Evolutionary conservation across 2,113 vertebrate species (phyloP).

Genomic region (Nothobranchius furzeri): DNA sequence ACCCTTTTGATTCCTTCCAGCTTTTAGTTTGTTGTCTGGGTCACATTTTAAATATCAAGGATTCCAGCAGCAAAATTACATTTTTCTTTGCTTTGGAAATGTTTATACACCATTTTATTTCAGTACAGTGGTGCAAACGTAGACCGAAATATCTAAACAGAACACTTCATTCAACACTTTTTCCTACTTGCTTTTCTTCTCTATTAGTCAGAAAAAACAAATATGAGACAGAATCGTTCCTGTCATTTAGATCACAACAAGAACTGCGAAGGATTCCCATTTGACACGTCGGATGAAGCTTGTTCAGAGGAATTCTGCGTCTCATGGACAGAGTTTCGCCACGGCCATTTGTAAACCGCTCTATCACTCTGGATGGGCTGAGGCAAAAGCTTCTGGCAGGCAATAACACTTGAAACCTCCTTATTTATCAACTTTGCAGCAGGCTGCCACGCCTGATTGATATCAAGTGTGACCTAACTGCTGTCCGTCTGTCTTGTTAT

Average conservation of each 20-base stretch:
- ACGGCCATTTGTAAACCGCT: constrained; percentile 52
- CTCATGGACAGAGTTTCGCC: background rate
- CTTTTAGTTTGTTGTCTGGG: background rate
- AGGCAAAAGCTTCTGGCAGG: constrained; percentile 56
- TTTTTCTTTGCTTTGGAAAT: background rate
- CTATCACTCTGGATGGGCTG: constrained; percentile 42
- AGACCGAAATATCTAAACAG: background rate
- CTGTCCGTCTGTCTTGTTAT: constrained; percentile 65
- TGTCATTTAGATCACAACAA: constrained; percentile 10
- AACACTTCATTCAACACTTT: background rate
- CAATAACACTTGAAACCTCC: constrained; percentile 56
- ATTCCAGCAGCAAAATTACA: background rate
- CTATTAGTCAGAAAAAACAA: no score
- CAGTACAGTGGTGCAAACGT: no score
- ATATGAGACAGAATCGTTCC: background rate
- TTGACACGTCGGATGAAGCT: constrained; percentile 4
- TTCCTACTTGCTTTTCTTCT: no score
- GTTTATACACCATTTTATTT: background rate
- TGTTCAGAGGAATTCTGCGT: constrained; percentile 1
- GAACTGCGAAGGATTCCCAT: constrained; percentile 1
- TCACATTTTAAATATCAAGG: background rate
- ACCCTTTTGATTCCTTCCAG: background rate
- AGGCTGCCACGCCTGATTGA: constrained; percentile 59
- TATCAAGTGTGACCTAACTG: constrained; percentile 60
- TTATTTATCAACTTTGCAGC: constrained; percentile 65